Percentiles rank a stretch among this genome's conserved stretches.
phyloP scores from a whole-genome alignment of 1,140 invertebrate species.

The Panonychus citri region DNA sequence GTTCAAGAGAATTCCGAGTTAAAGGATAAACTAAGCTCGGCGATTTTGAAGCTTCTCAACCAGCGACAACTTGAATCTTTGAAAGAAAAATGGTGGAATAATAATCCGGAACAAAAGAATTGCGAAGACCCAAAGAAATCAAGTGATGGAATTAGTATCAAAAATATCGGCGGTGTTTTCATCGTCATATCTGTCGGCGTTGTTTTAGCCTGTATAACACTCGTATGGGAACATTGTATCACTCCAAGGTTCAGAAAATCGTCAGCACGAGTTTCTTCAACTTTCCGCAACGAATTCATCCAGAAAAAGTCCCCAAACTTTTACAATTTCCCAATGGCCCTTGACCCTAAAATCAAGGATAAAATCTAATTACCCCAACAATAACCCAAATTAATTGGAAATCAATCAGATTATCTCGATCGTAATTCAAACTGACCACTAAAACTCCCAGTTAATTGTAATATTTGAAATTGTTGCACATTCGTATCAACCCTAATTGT shows the following conservation, averaged over 20 bases:
- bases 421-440: too few relatives aligned
- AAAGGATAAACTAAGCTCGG: constrained; percentile 30
- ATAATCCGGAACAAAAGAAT: constrained; percentile 38
- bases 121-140: constrained; percentile 76
- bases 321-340: too few relatives aligned
- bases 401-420: too few relatives aligned
- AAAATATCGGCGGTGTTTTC: constrained; percentile 49
- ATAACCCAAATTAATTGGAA: too few relatives aligned
- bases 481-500: too few relatives aligned
- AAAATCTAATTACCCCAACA: too few relatives aligned
- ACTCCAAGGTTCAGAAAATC: not conserved
- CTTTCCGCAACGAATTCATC: too few relatives aligned
- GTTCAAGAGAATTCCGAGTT: constrained; percentile 84
- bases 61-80: constrained; percentile 69
- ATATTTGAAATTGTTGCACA: too few relatives aligned
- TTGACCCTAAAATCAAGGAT: too few relatives aligned
- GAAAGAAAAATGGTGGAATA: constrained; percentile 87
- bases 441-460: too few relatives aligned
- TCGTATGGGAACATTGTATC: not conserved
- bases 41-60: constrained; percentile 75
- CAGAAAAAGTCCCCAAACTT: too few relatives aligned
- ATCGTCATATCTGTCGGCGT: not conserved
- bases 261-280: not conserved
- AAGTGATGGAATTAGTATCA: constrained; percentile 82
- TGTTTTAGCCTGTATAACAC: not conserved